phyloP scores from a whole-genome alignment of 2,797 vertebrate species.

The Dendrocincla tyrannina region DNA sequence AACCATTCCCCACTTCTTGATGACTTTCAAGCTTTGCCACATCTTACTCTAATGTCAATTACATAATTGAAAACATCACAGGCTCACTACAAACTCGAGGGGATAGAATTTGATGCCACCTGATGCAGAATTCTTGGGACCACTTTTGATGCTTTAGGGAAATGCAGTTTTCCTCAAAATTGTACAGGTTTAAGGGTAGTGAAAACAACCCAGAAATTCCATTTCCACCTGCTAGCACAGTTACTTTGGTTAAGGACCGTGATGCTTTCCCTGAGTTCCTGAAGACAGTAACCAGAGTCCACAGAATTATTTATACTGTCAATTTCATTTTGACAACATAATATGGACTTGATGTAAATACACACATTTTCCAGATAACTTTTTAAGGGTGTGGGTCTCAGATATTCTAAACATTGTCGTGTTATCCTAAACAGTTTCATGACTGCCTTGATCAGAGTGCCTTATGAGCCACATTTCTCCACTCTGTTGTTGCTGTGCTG shows the following conservation, averaged over 20 bases:
- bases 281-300: background rate
- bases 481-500: too few species aligned
- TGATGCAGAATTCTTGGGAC: background rate
- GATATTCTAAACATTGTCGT: too few species aligned
- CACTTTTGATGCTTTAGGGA: background rate
- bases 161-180: background rate
- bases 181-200: background rate
- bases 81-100: background rate
- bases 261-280: background rate
- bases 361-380: too few species aligned
- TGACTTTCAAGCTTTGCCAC: too few species aligned
- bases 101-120: background rate
- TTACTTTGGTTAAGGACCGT: background rate
- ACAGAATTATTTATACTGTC: too few species aligned
- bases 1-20: background rate
- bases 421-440: too few species aligned
- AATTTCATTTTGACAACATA: too few species aligned
- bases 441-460: too few species aligned
- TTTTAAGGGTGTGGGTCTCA: too few species aligned
- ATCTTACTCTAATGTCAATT: too few species aligned
- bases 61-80: background rate
- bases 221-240: background rate
- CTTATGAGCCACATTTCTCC: too few species aligned
- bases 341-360: too few species aligned
- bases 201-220: background rate